Evolutionary conservation across 1,140 invertebrate genomes (phyloP), one percentile per base, ranked within the genome.

Genomic region (Drosophila rufa): DNA sequence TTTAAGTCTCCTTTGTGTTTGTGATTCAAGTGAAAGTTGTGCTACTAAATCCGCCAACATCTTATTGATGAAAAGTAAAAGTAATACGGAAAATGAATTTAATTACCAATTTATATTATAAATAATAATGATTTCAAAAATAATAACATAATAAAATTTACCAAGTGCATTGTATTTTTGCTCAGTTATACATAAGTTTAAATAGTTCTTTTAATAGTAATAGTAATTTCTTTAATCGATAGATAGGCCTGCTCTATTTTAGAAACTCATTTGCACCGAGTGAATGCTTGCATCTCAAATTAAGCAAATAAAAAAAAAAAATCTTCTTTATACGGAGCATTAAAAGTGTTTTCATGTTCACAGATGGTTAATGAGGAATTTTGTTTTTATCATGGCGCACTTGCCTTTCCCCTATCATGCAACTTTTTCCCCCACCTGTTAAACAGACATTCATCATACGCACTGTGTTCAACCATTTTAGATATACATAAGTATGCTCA

Each of bases 21-120:
- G 78, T 86, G 59, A 82, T 82, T 86, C 70, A 2, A 79, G 65
- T 77, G 74, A 76, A 76, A 76, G 61, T 58, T 67, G 82, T 82
- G 69, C 65, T 75, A 67, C 56, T 53, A 71, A 85, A 50, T 64
- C 48, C 65, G 65, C 36, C 48, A 56, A 25, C 40, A 19, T 58
- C 38, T 58, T 57, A 22, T 27, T 50, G 74, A 48, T 60, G 22
- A 56, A 75, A 74, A 56, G 17, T 38, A 53, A 60, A 69, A 82
- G 36, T 76, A 51, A 47, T 43, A 42, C 43, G 43, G 12, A 59
- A 56, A 73, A 53, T 76, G 60, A 53, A 76, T 46, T 38, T 46
- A 68, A 56, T 68, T 68, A 70, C 30, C 42, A 30, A 45, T 40
- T 58, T 19, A 47, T 36, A 33, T 58, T 19, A 47, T 36, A 33